These are phyloP conservation scores for Trididemnum nubilum DNA, from an alignment of 23 tunicate species.

Conservation along the genomic window DNA sequence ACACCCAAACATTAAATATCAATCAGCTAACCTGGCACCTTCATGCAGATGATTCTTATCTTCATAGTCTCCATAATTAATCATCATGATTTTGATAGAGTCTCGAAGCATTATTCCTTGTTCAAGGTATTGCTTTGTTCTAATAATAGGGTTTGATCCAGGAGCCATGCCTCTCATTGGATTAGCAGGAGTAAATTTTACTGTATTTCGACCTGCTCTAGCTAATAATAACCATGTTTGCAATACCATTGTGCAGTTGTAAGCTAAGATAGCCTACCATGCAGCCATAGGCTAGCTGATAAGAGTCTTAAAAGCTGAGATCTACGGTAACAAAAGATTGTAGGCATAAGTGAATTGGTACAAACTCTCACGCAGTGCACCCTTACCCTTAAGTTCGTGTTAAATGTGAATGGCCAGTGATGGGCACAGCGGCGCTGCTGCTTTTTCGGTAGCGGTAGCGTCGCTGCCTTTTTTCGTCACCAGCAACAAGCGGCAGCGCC, in stretches of 20 bases:
- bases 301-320: no score
- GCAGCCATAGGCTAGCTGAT: no score
- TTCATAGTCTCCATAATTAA: constrained; percentile 60
- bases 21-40: constrained; percentile 50
- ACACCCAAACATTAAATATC: no score
- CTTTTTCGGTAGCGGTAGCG: no score
- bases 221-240: not conserved
- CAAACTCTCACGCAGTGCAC: no score
- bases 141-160: constrained; percentile 61
- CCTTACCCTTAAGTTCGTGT: no score
- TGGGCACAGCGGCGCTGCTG: no score
- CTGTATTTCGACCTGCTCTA: not conserved
- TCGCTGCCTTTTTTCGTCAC: no score
- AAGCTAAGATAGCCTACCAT: not conserved
- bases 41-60: constrained; percentile 31
- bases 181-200: not conserved
- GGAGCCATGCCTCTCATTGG: constrained; percentile 66
- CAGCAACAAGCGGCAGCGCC: no score
- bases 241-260: not conserved
- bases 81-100: constrained; percentile 65
- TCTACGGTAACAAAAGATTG: no score
- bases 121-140: constrained; percentile 73
- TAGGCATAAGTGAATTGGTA: no score
- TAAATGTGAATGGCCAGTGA: no score
- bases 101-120: constrained; percentile 86